A percentile compares a stretch with the other conserved stretches of the same genome.
Conservation (phyloP, 2,113 vertebrate genomes). For the Echinops telfairi region DNA sequence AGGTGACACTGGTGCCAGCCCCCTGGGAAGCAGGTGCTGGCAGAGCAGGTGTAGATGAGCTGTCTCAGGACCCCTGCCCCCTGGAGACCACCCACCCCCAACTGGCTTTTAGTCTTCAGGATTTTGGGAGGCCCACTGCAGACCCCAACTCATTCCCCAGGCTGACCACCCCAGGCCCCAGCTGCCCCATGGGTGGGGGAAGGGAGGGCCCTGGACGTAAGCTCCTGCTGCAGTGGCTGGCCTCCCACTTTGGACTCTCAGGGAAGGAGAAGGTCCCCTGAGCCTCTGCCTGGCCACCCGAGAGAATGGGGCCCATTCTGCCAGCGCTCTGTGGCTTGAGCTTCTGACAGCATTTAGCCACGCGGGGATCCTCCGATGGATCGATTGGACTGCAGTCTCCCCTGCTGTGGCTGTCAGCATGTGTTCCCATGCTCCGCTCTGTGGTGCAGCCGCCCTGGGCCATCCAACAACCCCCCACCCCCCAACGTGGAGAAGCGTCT, state of each 20-base stretch:
- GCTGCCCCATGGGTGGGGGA: not conserved
- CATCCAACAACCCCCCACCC: not conserved
- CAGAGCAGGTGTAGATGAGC: not conserved
- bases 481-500: not conserved
- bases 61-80: not conserved
- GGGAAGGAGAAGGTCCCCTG: not conserved
- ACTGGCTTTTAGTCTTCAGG: not conserved
- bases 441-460: not conserved
- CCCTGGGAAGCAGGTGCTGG: not conserved
- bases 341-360: not conserved
- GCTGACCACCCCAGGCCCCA: not conserved
- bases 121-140: not conserved
- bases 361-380: not conserved
- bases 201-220: not conserved
- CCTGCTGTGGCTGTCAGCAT: not conserved
- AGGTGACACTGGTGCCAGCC: constrained; percentile 1
- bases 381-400: not conserved
- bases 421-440: not conserved
- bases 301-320: not conserved
- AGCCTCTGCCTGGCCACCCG: not conserved
- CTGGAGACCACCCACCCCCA: not conserved
- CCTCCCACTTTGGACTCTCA: not conserved
- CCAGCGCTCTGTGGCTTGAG: not conserved
- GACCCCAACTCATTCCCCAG: no score
- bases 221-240: not conserved